Evolutionary conservation across 64 coral and sea anemone genomes (phyloP).

Genomic region (Platygyra sinensis): DNA sequence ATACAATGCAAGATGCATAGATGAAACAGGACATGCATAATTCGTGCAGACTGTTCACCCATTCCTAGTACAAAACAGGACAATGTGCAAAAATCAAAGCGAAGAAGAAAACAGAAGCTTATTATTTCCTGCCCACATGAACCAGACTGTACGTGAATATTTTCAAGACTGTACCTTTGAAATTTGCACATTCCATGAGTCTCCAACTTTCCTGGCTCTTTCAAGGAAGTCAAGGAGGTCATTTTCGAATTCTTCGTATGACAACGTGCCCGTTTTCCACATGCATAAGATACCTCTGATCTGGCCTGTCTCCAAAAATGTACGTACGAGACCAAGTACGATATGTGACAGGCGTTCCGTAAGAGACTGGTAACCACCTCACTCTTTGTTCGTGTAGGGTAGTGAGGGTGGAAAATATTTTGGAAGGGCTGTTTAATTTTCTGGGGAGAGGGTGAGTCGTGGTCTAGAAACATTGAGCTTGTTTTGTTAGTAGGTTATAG

Average conservation of each 20-base stretch:
- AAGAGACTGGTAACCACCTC: not conserved
- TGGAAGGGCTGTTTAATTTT: too few species aligned
- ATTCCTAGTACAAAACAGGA: too few species aligned
- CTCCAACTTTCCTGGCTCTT: not conserved
- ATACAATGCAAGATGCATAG: too few species aligned
- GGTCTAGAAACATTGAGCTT: too few species aligned
- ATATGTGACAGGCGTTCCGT: not conserved
- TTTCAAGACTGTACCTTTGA: conserved; percentile 6
- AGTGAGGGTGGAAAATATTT: not conserved
- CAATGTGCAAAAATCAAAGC: too few species aligned
- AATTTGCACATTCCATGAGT: conserved; percentile 25
- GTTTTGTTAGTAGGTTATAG: too few species aligned
- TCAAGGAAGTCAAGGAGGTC: conserved; percentile 16
- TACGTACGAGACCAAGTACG: not conserved
- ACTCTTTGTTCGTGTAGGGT: not conserved
- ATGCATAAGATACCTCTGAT: not conserved
- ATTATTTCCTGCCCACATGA: not conserved
- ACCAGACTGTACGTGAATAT: not conserved
- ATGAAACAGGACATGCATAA: too few species aligned
- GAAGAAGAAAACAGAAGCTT: too few species aligned
- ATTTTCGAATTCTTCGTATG: conserved; percentile 40
- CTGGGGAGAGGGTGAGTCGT: too few species aligned
- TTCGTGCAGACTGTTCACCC: too few species aligned
- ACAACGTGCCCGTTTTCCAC: conserved; percentile 26
- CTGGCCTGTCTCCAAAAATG: not conserved